Conservation (phyloP, 1,140 invertebrate species). For the Drosophila bocqueti region DNA sequence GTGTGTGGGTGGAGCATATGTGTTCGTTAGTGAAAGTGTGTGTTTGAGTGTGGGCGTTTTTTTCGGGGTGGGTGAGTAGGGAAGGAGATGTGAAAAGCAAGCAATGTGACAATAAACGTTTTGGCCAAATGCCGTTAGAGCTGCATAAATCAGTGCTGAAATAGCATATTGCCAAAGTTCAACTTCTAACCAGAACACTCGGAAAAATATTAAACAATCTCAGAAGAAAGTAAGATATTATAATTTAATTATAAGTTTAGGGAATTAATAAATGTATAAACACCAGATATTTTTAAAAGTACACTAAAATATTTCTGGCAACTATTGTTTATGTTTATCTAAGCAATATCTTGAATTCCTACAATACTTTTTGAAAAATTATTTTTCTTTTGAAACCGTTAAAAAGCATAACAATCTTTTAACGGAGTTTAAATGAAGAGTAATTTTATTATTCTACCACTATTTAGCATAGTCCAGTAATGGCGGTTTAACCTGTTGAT, state of each 20-base stretch:
- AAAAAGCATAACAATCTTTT: not conserved
- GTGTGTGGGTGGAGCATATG: slow-evolving; percentile 18
- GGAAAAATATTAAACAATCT: not conserved
- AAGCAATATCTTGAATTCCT: not conserved
- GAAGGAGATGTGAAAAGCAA: slow-evolving; percentile 28
- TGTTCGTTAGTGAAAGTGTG: not conserved
- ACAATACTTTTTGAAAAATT: not conserved
- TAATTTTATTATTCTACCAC: not conserved
- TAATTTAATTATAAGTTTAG: no score
- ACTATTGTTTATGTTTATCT: not conserved
- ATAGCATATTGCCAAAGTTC: slow-evolving; percentile 36
- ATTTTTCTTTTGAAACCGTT: not conserved
- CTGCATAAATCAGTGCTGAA: slow-evolving; percentile 58
- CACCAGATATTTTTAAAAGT: no score
- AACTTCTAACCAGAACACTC: not conserved
- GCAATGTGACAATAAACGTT: slow-evolving; percentile 58
- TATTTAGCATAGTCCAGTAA: not conserved
- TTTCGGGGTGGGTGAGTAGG: slow-evolving; percentile 3
- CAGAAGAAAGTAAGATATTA: not conserved
- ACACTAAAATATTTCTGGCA: no score
- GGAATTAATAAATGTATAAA: no score
- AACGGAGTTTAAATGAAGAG: no score
- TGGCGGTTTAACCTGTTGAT: not conserved
- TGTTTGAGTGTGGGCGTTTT: slow-evolving; percentile 3
- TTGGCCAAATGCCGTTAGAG: slow-evolving; percentile 47